phyloP scores from a whole-genome alignment of 2,797 vertebrate genomes.

The Prunella strophiata region DNA sequence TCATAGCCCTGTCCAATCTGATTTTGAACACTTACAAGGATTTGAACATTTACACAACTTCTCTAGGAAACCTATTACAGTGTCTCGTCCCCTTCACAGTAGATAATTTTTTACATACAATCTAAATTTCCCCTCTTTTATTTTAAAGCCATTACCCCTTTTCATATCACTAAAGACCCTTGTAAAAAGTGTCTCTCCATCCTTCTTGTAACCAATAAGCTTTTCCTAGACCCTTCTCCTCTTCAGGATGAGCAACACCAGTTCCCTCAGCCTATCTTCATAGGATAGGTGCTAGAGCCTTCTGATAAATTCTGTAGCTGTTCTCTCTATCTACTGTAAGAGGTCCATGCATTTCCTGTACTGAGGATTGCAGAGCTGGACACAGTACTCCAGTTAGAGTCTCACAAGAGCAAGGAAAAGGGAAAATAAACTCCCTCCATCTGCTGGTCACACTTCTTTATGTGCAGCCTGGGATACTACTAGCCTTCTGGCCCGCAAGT shows the following conservation, averaged over 20 bases:
- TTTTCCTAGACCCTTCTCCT: neutral
- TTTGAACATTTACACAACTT: neutral
- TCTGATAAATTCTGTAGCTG: too few relatives aligned
- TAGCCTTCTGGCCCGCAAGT: neutral
- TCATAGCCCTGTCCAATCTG: neutral
- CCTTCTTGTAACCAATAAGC: neutral
- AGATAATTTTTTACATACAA: neutral
- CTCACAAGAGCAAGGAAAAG: neutral
- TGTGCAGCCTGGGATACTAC: neutral
- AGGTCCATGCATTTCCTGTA: neutral
- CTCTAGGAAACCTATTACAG: neutral
- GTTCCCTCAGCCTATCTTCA: neutral
- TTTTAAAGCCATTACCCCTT: neutral
- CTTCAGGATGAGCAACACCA: neutral
- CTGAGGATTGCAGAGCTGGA: neutral
- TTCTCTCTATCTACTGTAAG: neutral
- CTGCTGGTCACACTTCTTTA: neutral
- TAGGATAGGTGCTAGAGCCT: neutral
- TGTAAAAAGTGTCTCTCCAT: neutral
- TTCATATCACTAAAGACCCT: neutral
- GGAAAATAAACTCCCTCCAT: neutral
- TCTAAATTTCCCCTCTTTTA: neutral
- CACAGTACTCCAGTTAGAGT: accelerated
- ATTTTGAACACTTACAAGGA: neutral
- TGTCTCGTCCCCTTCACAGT: accelerated